Base-by-base conservation (phyloP, 2,113 vertebrate species). In the Podarcis raffonei region DNA sequence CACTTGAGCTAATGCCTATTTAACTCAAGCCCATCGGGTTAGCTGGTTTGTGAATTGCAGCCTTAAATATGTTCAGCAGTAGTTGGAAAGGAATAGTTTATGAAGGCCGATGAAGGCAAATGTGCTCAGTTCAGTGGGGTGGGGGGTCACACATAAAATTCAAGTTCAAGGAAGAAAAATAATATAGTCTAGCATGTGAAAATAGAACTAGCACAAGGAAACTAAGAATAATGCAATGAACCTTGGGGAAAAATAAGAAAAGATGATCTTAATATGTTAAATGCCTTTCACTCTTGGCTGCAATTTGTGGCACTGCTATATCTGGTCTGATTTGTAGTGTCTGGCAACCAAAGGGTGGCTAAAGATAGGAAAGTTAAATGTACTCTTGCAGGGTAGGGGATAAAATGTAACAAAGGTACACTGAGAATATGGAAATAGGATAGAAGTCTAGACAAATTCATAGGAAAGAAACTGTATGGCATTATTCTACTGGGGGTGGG, bases 281-380 rank as follows among this genome's bases (percentile, higher is more conserved):
- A 53, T 82, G 25, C 3, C 66, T 20, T 83, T 83, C 30, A 88
- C 15, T 16, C 76, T 68, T 66, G 68, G 7, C 32, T 77, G 42
- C n/a, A 83, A 5, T 18, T 22, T 76, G 6, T 20, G 4, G 12
- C 42, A 22, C 8, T 68, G 53, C 11, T 59, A 35, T 12, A 68
- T 32, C 22, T 30, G 7, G 32, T 32, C 77, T 71, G 23, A 76
- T 66, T 32, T 82, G 13, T 82, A 85, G 22, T 30, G 42, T 42
- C 59, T 27, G 71, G 20, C 59, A 69, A 82, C 30, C 8, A 27
- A 13, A 27, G 57, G 4, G 37, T 18, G 39, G 30, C 39, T 76
- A 83, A 83, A 89, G 62, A 30, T 57, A 89, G 23, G 35, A 65
- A n/a, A 81, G 27, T 9, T 74, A 42, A 59, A 81, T 87, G 62